Percentiles rank a stretch among this genome's conserved stretches.
Evolutionary conservation across 2,113 vertebrate species (phyloP).

Genomic region (Gnathochromis pfefferi): DNA sequence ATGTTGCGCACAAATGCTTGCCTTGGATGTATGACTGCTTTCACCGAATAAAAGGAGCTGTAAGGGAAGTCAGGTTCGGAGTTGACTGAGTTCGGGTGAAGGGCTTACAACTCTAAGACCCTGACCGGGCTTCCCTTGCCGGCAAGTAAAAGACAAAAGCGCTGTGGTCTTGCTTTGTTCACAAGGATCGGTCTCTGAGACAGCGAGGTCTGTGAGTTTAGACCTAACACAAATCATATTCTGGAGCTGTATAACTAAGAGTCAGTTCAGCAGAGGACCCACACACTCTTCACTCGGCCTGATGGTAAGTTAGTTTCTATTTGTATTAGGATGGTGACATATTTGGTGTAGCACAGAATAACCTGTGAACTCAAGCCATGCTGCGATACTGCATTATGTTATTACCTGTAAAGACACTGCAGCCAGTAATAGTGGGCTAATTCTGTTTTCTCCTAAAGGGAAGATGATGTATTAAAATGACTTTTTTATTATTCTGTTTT

Average conservation of each 20-base stretch:
- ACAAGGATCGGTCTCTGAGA: no score
- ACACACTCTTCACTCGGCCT: background rate
- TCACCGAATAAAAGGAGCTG: background rate
- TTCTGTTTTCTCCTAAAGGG: background rate
- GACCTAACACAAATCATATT: background rate
- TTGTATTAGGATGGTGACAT: background rate
- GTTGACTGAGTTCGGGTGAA: background rate
- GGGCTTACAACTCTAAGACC: background rate
- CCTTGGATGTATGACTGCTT: background rate
- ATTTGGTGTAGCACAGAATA: background rate
- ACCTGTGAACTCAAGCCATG: background rate
- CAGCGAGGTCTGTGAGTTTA: no score
- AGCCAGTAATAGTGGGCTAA: background rate
- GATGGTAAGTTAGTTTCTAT: background rate
- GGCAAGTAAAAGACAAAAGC: no score
- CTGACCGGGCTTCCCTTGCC: background rate
- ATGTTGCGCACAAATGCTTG: background rate
- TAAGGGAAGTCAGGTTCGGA: background rate
- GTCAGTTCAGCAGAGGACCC: fast-evolving
- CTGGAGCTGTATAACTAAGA: background rate
- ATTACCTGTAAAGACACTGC: background rate
- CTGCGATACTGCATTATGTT: background rate
- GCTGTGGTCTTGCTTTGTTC: no score
- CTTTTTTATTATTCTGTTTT: background rate
- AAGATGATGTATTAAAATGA: background rate